Evolutionary conservation across 2,113 vertebrate genomes (phyloP), one percentile per base, ranked within the genome.

Genomic region (Ctenomys sociabilis): DNA sequence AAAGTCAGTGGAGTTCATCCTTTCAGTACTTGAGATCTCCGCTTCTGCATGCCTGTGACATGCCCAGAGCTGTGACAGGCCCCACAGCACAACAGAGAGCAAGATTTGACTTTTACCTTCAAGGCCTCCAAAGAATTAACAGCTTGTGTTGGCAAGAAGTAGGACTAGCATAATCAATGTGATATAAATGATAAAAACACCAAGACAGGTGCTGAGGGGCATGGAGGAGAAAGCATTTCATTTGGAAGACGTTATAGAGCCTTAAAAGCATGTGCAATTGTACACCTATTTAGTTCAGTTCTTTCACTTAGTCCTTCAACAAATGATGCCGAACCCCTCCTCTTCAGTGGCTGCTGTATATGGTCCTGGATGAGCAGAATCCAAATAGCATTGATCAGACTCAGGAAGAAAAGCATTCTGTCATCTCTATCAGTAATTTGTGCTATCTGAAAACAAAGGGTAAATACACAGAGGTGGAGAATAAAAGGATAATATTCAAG

Each of bases 41-140:
- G 19, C 17, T 64, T 72, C n/a, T 88, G 66, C 40, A 7, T 63
- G 35, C 14, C 66, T 89, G 1, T 63, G 63, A 84, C 64, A 49
- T 68, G 8, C 24, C 52, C 14, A 77, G 26, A 3, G 45, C 24
- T 82, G 12, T 32, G 43, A 92, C 54, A 93, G 32, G 1, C 45
- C 24, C 3, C 30, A 43, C 14, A 35, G 57, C 7, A 49, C n/a
- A 57, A n/a, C 24, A 73, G 30, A 73, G 72, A 94, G 80, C 37
- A 57, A 28, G 32, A 68, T 17, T 37, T 73, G 24, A 78, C 88
- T 94, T 96, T 72, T 96, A 63, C 84, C n/a, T 32, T 84, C 32
- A 63, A 59, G 16, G 11, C n/a, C 43, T 61, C n/a, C 86, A 10
- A 84, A 61, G 14, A 94, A 64, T 28, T 84, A 26, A 82, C 26